Evolutionary conservation across 1,140 invertebrate species (phyloP).

Genomic region (Aradophagus sp.): DNA sequence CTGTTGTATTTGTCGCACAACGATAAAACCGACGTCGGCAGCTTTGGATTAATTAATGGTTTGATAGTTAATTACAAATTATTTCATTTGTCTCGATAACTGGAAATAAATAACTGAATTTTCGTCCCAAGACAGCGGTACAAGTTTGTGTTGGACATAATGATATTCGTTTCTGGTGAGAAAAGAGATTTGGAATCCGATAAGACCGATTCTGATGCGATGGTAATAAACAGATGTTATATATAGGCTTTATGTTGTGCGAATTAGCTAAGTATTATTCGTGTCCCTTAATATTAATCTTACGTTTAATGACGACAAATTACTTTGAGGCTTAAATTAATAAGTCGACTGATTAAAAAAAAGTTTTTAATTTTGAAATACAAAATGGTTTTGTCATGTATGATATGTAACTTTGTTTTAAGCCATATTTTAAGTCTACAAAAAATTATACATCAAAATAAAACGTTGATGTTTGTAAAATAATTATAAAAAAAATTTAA

Average conservation of each 20-base stretch:
- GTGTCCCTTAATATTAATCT: no score
- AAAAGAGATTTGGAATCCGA: conserved; percentile 32
- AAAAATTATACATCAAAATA: no score
- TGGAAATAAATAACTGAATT: conserved; percentile 28
- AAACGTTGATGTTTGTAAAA: no score
- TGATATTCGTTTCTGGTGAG: conserved; percentile 41
- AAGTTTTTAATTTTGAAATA: no score
- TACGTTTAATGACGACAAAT: no score
- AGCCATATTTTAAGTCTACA: no score
- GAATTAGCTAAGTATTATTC: conserved; percentile 35
- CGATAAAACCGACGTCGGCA: conserved; percentile 4
- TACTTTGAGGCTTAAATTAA: no score
- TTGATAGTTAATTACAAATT: conserved; percentile 42
- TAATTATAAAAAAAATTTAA: no score
- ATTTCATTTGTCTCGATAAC: conserved; percentile 40
- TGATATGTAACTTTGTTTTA: no score
- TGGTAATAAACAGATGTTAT: conserved; percentile 32
- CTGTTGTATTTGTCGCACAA: conserved; percentile 18
- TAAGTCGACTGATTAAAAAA: no score
- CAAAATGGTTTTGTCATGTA: no score
- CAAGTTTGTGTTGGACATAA: conserved; percentile 27
- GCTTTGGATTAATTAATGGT: conserved; percentile 36
- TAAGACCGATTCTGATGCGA: conserved; percentile 35
- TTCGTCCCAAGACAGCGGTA: conserved; percentile 31
- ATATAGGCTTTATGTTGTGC: conserved; percentile 39